These are phyloP conservation scores for Aphidoletes aphidimyza DNA, from an alignment of 2,888 invertebrate species.

Conservation along the genomic window DNA sequence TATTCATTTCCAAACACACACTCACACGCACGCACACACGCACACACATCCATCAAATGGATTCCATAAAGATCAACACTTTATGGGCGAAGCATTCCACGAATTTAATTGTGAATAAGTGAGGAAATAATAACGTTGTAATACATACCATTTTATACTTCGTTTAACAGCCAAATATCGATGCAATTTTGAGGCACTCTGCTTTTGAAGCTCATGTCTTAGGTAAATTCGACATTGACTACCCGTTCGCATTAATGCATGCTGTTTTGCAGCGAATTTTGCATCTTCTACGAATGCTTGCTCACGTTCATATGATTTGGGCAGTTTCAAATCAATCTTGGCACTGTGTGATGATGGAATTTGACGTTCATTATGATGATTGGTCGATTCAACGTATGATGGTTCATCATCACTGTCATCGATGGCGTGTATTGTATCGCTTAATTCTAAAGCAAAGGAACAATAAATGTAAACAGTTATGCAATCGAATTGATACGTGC, in stretches of 20 bases:
- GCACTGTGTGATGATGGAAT: neutral
- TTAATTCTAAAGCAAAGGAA: neutral
- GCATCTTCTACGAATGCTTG: neutral
- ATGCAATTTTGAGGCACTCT: constrained; percentile 42
- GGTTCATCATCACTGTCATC: constrained; percentile 52
- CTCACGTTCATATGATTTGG: neutral
- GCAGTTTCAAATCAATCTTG: constrained; percentile 20
- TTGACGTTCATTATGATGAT: neutral
- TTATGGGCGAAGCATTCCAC: no score
- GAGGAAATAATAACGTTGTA: neutral
- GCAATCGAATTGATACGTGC: neutral
- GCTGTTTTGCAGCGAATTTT: constrained; percentile 15
- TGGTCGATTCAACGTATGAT: neutral
- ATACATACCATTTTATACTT: constrained; percentile 39
- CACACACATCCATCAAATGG: no score
- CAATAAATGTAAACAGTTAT: neutral
- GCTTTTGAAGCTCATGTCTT: neutral
- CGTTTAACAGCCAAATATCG: constrained; percentile 40
- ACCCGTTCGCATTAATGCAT: neutral
- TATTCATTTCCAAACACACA: no score
- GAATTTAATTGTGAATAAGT: neutral
- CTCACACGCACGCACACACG: no score
- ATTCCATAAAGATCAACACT: no score
- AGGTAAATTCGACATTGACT: neutral
- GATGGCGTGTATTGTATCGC: neutral